Evolutionary conservation across 2,888 invertebrate genomes (phyloP), one percentile per base, ranked within the genome.

Genomic region (Augochlorella aurata): DNA sequence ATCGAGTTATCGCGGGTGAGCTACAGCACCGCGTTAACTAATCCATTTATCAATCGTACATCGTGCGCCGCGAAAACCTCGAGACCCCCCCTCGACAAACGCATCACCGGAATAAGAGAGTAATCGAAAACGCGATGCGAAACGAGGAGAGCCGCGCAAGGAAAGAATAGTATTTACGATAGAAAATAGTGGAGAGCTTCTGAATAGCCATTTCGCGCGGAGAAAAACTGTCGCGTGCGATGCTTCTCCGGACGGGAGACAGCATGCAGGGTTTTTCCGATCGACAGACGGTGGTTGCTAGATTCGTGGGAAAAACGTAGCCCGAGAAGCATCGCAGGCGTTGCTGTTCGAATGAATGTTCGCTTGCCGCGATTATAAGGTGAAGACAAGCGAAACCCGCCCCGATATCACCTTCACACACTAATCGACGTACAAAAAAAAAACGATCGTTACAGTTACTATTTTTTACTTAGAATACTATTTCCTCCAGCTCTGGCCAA

Each of bases 1-100:
- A 88, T 88, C 87, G 86, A 87, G 78, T 83, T 63, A 82, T 68
- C 63, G 74, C 66, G 83, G 85, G 87, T 81, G 73, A 88, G 85
- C 38, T 38, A 7, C 38, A 24, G 84, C 74, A 76, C 78, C 61
- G 82, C 84, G 88, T 79, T 82, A 80, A 79, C 82, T 84, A 69
- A 47, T 79, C 49, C 16, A 7, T 50, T 52, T 74, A 79, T 79
- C 73, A 83, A 83, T 71, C 72, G 50, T 73, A 66, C 70, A 73
- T 74, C 58, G 58, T 24, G 14, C 58, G 58, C 24, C 58, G 14
- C 66, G 72, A 77, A 44, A 52, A 45, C 29, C 79, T 66, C 75
- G 82, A 72, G 44, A 63, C 44, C n/a, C 38, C 5, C 38, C 38
- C 7, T 8, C 58, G 58, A 16, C 16, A 16, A 58, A 58, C 58